Evolutionary conservation across 2,888 invertebrate genomes (phyloP).

Genomic region (Bruchidius siliquastri): DNA sequence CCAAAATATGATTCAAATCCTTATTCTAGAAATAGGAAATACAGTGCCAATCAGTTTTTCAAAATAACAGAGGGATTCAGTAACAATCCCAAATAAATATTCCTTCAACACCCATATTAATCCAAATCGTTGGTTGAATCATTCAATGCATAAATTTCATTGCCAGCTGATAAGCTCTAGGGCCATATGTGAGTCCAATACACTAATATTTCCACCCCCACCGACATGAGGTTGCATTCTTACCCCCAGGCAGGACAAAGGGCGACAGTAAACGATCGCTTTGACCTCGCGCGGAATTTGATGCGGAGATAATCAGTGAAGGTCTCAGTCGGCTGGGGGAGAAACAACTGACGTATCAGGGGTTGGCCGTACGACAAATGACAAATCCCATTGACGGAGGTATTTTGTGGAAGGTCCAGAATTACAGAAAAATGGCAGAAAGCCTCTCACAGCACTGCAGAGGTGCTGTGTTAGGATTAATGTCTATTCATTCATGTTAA

Average conservation of each 20-base stretch:
- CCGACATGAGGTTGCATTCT: not conserved
- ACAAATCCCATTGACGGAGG: not conserved
- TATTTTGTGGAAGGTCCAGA: no score
- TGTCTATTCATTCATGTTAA: no score
- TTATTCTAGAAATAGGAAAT: no score
- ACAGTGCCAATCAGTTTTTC: no score
- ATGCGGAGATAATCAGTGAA: not conserved
- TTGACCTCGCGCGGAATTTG: not conserved
- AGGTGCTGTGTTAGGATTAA: no score
- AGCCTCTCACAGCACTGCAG: no score
- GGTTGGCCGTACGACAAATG: not conserved
- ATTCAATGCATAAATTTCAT: not conserved
- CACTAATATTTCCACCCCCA: not conserved
- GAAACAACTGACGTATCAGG: not conserved
- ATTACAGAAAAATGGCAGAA: no score
- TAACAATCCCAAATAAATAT: not conserved
- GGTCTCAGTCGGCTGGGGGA: not conserved
- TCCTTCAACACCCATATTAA: not conserved
- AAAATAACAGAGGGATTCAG: no score
- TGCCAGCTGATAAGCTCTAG: not conserved
- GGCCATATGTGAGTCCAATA: not conserved
- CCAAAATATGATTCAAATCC: no score
- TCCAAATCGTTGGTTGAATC: not conserved
- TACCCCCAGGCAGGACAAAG: not conserved
- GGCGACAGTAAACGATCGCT: not conserved